Conservation (phyloP, 2,113 vertebrate genomes). For the human region DNA sequence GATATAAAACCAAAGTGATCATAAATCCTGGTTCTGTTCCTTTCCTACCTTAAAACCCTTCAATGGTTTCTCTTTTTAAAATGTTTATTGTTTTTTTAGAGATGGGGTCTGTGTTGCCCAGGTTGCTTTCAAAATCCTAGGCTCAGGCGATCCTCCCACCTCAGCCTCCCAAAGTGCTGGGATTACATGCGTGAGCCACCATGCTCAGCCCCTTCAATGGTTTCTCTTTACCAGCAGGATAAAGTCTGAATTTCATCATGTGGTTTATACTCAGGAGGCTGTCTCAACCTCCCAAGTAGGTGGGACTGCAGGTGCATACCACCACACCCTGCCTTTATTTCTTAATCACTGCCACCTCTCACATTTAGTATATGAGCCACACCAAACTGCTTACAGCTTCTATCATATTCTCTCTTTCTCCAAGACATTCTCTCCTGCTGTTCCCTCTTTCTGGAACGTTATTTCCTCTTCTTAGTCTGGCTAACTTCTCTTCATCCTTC, state of each 20-base stretch:
- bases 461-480: background rate
- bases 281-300: no score
- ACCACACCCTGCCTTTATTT: background rate
- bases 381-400: background rate
- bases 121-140: no score
- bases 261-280: background rate
- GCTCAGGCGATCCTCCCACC: no score
- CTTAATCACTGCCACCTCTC: background rate
- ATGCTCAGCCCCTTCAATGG: no score
- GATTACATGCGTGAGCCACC: no score
- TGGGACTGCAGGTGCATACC: no score
- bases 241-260: background rate
- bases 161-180: no score
- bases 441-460: background rate
- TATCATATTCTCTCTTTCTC: background rate
- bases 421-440: background rate
- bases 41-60: background rate
- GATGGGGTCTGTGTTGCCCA: no score
- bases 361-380: background rate
- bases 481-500: slow-evolving; percentile 14
- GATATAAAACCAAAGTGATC: background rate
- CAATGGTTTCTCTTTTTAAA: background rate
- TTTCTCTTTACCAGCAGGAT: background rate
- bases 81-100: no score
- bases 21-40: slow-evolving; percentile 14